A percentile compares a stretch with the other conserved stretches of the same genome.
These are phyloP conservation scores for Jordanella pulchra DNA, from an alignment of 2,797 vertebrate species.

Conservation along the genomic window DNA sequence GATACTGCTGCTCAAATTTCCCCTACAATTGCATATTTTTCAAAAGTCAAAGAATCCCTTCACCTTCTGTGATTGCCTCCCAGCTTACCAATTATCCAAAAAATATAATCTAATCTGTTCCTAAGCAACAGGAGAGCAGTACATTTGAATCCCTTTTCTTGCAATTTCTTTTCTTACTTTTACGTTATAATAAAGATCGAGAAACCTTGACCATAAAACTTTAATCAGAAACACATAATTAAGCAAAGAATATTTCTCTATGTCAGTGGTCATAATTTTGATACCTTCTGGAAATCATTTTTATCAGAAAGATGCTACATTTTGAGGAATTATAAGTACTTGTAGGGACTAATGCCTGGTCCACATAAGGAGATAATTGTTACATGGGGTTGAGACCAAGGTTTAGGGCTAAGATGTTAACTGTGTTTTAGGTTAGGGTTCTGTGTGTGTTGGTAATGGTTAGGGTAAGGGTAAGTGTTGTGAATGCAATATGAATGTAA, in stretches of 20 bases:
- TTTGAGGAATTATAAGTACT: no score
- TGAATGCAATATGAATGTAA: no score
- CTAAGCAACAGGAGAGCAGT: slow-evolving; percentile 67
- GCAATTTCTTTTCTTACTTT: slow-evolving; percentile 44
- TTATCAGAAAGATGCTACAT: no score
- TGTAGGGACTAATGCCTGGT: no score
- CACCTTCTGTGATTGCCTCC: slow-evolving; percentile 73
- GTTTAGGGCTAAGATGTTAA: no score
- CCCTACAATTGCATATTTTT: slow-evolving; percentile 67
- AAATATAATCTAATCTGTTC: slow-evolving; percentile 69
- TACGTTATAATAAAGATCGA: slow-evolving; percentile 37
- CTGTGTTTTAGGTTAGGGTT: no score
- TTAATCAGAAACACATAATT: slow-evolving; percentile 39
- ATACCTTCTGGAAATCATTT: no score
- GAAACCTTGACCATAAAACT: slow-evolving; percentile 44
- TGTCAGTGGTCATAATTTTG: not conserved
- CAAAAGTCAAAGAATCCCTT: slow-evolving; percentile 69
- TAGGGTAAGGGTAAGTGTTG: no score
- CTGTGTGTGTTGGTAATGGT: no score
- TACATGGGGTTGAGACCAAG: no score
- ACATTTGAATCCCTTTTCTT: slow-evolving; percentile 55
- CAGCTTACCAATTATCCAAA: slow-evolving; percentile 67
- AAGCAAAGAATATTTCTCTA: slow-evolving; percentile 13
- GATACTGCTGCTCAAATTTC: slow-evolving; percentile 63
- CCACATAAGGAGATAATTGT: no score